These are phyloP conservation scores for Heterotis niloticus DNA, from an alignment of 2,113 vertebrate genomes.

Conservation along the genomic window DNA sequence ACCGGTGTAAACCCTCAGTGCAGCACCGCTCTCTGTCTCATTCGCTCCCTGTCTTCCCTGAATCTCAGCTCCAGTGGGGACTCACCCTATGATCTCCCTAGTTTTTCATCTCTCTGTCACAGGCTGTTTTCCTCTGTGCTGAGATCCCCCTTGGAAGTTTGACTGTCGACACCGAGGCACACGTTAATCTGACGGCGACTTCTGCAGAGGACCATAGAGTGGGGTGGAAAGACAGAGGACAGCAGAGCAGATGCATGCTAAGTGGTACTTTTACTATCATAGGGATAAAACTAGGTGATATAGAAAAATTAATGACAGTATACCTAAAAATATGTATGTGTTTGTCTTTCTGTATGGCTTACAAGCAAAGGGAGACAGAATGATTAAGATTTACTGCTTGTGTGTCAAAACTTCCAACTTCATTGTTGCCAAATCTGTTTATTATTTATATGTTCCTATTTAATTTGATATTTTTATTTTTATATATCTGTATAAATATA, in stretches of 20 bases:
- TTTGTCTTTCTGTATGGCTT: slow-evolving; percentile 25
- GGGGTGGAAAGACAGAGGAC: neutral
- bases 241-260: neutral
- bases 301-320: slow-evolving; percentile 19
- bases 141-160: neutral
- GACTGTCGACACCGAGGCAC: neutral
- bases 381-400: slow-evolving; percentile 22
- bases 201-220: neutral
- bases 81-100: too few species aligned
- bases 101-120: neutral
- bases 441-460: slow-evolving; percentile 24
- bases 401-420: slow-evolving; percentile 3
- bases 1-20: neutral
- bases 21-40: neutral
- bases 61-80: too few species aligned
- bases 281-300: slow-evolving; percentile 15
- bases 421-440: slow-evolving; percentile 26
- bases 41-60: too few species aligned
- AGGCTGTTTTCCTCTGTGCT: neutral
- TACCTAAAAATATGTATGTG: slow-evolving; percentile 20
- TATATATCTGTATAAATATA: slow-evolving; percentile 23
- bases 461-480: slow-evolving; percentile 26
- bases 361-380: neutral
- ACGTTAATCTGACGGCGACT: neutral
- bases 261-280: slow-evolving; percentile 18